A percentile compares a stretch with the other conserved stretches of the same genome.
phyloP scores from a whole-genome alignment of 2,888 invertebrate species.

The Abrostola triplasia region DNA sequence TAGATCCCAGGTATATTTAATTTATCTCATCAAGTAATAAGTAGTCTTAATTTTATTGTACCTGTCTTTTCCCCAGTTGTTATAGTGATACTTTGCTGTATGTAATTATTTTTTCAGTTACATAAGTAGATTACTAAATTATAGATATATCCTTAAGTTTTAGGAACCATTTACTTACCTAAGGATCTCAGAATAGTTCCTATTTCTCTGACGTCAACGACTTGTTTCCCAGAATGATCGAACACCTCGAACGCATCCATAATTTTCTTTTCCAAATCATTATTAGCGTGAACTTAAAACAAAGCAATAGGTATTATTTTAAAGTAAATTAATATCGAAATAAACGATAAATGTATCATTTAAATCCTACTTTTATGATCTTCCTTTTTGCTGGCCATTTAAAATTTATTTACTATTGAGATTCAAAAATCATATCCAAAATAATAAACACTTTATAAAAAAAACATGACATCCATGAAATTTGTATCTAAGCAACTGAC shows the following conservation, averaged over 20 bases:
- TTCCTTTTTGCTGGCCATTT: conserved; percentile 76
- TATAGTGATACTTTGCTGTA: too few species aligned
- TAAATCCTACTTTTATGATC: conserved; percentile 73
- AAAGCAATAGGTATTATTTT: not conserved
- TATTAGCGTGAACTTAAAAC: conserved; percentile 86
- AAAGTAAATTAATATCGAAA: not conserved
- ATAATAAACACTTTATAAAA: conserved; percentile 14
- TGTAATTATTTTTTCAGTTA: too few species aligned
- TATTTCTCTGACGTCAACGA: conserved; percentile 96
- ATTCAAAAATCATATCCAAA: conserved; percentile 60
- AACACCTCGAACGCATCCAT: conserved; percentile 96
- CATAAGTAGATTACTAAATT: too few species aligned
- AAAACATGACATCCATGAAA: conserved; percentile 8
- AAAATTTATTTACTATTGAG: conserved; percentile 60
- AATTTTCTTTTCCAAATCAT: conserved; percentile 93
- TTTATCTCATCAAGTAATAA: too few species aligned
- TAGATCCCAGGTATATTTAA: too few species aligned
- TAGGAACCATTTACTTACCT: conserved; percentile 78
- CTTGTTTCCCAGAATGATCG: conserved; percentile 95
- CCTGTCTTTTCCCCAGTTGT: too few species aligned
- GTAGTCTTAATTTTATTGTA: too few species aligned
- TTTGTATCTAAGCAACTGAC: conserved; percentile 61
- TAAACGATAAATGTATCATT: not conserved
- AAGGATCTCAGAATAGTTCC: conserved; percentile 96
- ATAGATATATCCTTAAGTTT: too few species aligned